phyloP scores from a whole-genome alignment of 2,797 vertebrate genomes.

The Sebastes steindachneri region DNA sequence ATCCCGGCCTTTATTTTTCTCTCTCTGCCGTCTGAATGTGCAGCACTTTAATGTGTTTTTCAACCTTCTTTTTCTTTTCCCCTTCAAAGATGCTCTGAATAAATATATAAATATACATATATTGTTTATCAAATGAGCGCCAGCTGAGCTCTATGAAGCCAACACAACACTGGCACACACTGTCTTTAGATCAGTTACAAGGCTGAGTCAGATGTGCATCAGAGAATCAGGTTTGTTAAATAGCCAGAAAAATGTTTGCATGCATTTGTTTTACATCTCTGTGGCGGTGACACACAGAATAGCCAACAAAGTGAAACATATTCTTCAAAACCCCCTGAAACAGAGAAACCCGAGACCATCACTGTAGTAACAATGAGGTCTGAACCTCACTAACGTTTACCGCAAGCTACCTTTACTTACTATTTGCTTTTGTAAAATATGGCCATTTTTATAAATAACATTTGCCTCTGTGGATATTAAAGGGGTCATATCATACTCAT shows the following conservation, averaged over 20 bases:
- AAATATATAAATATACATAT: conserved; percentile 12
- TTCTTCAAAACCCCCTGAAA: not conserved
- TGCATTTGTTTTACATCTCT: not conserved
- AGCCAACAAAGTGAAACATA: not conserved
- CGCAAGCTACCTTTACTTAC: not conserved
- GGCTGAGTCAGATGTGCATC: not conserved
- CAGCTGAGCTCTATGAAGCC: conserved; percentile 12
- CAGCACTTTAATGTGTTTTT: conserved; percentile 24
- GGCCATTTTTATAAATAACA: not conserved
- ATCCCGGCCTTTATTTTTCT: conserved; percentile 5
- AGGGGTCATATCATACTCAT: too few species aligned
- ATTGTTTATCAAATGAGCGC: conserved; percentile 23
- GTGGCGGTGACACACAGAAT: not conserved
- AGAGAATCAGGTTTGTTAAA: not conserved
- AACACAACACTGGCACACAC: not conserved
- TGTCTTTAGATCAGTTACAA: conserved; percentile 13
- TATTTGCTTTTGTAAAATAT: not conserved
- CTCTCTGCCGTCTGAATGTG: conserved; percentile 7
- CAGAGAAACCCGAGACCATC: not conserved
- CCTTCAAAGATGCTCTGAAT: not conserved
- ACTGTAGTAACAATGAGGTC: not conserved
- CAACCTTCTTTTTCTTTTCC: not conserved
- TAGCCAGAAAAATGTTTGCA: not conserved
- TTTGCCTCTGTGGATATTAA: not conserved
- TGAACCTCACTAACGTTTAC: not conserved